Base-by-base conservation (phyloP, 2,113 vertebrate species). In the Kryptolebias marmoratus region DNA sequence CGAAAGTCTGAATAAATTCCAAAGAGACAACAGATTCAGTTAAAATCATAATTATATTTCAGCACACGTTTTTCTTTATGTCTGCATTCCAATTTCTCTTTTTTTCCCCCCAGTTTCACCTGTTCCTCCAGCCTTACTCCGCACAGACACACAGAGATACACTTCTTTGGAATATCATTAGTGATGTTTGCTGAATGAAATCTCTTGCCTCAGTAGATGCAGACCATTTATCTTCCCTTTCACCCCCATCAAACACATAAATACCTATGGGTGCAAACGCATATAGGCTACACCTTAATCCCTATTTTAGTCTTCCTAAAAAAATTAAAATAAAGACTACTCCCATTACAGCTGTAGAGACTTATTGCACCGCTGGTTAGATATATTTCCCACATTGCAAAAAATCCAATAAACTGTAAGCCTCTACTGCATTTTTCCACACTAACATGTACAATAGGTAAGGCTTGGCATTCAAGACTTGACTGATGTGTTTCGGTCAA, bases 171-270 rank as follows among this genome's bases (percentile, higher is more conserved):
- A 65, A 59, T 58, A 76, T 75, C 58, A 53, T 62, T 54, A 57
- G 54, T 49, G 75, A 64, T 60, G 68, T 81, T 83, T 74, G 49
- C 60, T 83, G 76, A 79, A 79, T 66, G n/a, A 81, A 88, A 85
- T 71, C 69, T 73, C 65, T 79, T 70, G 68, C 54, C 59, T 73
- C 77, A 68, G 64, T 64, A 64, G 71, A 58, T 67, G 44, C 60
- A 60, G 67, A 73, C 69, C 69, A 88, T 85, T 86, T 87, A 64
- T 85, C 69, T 84, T 84, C 58, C 82, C 67, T 85, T 85, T 73
- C 73, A 66, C 66, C 53, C 42, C 69, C 18, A 42, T 80, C 82
- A 55, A 49, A 49, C 56, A 66, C 54, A 59, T n/a, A 50, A 64
- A 54, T 49, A 28, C 30, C 60, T 52, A 16, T 13, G 42, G 44